phyloP scores from a whole-genome alignment of 2,888 invertebrate genomes.

The Chymomyza fuscimana region DNA sequence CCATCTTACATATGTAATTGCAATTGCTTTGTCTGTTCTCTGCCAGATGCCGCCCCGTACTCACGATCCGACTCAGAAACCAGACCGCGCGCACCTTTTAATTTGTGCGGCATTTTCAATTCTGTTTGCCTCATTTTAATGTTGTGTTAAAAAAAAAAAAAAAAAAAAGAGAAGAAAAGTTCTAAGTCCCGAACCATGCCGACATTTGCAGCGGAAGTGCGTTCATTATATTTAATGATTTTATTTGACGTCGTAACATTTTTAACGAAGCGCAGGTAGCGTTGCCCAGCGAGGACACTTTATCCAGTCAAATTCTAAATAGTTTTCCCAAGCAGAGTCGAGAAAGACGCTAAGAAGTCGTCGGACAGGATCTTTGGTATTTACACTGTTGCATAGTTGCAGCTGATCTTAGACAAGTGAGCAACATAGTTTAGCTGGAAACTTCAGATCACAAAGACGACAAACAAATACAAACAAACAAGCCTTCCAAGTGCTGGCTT shows the following conservation, averaged over 20 bases:
- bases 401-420: background rate
- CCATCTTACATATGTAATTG: conserved; percentile 66
- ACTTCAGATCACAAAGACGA: background rate
- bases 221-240: conserved; percentile 73
- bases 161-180: conserved; percentile 30
- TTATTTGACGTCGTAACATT: conserved; percentile 52
- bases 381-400: background rate
- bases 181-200: conserved; percentile 53
- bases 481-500: background rate
- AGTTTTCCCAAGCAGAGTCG: background rate
- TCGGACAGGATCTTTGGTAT: background rate
- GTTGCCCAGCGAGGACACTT: background rate
- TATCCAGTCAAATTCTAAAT: background rate
- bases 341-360: background rate
- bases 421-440: background rate
- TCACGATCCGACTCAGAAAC: conserved; percentile 17
- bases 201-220: conserved; percentile 60
- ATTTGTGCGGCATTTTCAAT: conserved; percentile 63
- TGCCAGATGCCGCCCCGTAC: conserved; percentile 53
- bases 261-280: conserved; percentile 8
- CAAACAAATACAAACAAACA: background rate
- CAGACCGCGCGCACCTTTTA: conserved; percentile 55
- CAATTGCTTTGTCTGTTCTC: conserved; percentile 53
- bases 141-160: conserved; percentile 34
- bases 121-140: conserved; percentile 56